Evolutionary conservation across 2,888 invertebrate species (phyloP), one percentile per base, ranked within the genome.

Genomic region (Spilosoma lubricipeda): DNA sequence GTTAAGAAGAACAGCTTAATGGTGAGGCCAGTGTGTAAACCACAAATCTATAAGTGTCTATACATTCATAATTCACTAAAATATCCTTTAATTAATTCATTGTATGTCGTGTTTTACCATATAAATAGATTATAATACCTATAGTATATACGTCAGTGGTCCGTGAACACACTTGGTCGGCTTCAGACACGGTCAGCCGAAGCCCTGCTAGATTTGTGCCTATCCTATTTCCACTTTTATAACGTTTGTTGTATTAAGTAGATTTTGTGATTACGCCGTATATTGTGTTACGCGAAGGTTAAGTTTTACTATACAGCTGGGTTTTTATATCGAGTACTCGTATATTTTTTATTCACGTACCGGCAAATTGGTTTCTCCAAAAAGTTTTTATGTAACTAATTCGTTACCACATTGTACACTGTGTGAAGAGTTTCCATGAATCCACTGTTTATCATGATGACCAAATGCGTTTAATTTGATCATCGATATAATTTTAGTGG

Each of bases 181-280:
- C 91, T 93, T 93, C 92, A 39, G 77, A 84, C 88, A 89, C 82
- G 88, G 90, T 86, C 91, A 85, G 81, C 77, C 70, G 90, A 91
- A 91, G 91, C 92, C 91, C 86, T 83, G 82, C 72, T 82, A 87
- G 90, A 89, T 90, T 90, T 90, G 83, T 82, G 77, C 77, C 85
- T 89, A 92, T 90, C 90, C 90, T 90, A 91, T 92, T 91, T 91
- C 85, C 81, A 85, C 75, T 83, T 83, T 81, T 83, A 80, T 82
- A 80, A 70, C 77, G 76, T 77, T 78, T 81, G 77, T 79, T 77
- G 77, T 77, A 84, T 80, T 84, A 83, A 84, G 80, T 71, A 78
- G 82, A 77, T 82, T 82, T 76, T 65, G 71, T 73, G 79, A 85
- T 85, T 84, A 82, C 73, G 71, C 75, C 71, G 68, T 63, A 27